Conservation (phyloP, 2,888 invertebrate genomes). For the Brachylomia viminalis region DNA sequence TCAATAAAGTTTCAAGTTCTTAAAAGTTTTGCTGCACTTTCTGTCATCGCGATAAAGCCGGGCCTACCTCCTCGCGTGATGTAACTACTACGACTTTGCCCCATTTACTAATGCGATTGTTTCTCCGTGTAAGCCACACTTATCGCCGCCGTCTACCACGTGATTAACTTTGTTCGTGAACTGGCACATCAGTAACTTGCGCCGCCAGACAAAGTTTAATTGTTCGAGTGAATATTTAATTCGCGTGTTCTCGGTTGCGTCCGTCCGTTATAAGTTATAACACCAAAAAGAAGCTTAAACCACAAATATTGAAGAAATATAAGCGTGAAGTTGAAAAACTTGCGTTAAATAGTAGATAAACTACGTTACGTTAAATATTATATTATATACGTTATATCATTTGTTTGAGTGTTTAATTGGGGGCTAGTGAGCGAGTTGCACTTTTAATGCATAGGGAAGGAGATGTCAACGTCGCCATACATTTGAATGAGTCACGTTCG, state of each 20-base stretch:
- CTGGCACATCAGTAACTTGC: conserved; percentile 54
- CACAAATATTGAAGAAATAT: conserved; percentile 21
- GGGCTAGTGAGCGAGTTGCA: conserved; percentile 32
- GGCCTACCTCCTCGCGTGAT: conserved; percentile 74
- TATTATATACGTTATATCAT: conserved; percentile 25
- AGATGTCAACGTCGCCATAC: conserved; percentile 18
- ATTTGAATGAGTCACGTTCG: conserved; percentile 50
- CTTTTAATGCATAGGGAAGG: conserved; percentile 48
- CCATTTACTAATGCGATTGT: conserved; percentile 82
- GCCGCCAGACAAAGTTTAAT: conserved; percentile 55
- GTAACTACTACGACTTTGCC: conserved; percentile 77
- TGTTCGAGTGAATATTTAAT: conserved; percentile 58
- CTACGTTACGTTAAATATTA: conserved; percentile 40
- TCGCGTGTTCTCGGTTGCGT: conserved; percentile 37
- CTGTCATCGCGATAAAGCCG: conserved; percentile 35
- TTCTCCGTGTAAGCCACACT: conserved; percentile 72
- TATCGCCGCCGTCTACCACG: conserved; percentile 61
- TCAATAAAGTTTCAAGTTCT: conserved; percentile 34
- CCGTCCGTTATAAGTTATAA: conserved; percentile 25
- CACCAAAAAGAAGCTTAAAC: conserved; percentile 27
- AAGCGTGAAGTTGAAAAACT: conserved; percentile 43
- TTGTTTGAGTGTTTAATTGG: conserved; percentile 43
- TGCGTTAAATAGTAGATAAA: conserved; percentile 40
- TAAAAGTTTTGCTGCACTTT: conserved; percentile 52
- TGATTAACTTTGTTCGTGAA: conserved; percentile 68